A percentile compares a stretch with the other conserved stretches of the same genome.
Evolutionary conservation across 35 echinoderm and acorn worm genomes (phyloP).

Genomic region (Apostichopus parvimensis): DNA sequence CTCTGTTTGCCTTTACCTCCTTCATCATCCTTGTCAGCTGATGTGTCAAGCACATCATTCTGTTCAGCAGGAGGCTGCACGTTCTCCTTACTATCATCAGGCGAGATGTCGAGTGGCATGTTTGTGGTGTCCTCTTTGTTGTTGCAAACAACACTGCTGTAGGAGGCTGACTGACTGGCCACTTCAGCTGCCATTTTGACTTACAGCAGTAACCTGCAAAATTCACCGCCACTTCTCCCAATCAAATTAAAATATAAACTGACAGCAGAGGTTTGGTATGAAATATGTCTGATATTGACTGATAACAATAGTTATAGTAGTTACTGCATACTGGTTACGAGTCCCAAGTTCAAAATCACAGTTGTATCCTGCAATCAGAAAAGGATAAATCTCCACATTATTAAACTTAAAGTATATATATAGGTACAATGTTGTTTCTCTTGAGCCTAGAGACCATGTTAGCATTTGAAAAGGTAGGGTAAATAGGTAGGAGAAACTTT

Average conservation of each 20-base stretch:
- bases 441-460: too few species aligned
- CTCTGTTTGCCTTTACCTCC: conserved; percentile 4
- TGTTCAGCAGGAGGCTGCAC: conserved; percentile 50
- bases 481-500: too few species aligned
- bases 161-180: conserved; percentile 49
- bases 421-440: too few species aligned
- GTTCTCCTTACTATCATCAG: conserved; percentile 36
- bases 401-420: too few species aligned
- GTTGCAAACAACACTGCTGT: conserved; percentile 56
- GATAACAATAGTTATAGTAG: too few species aligned
- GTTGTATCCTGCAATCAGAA: too few species aligned
- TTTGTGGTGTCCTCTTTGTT: conserved; percentile 23
- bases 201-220: conserved; percentile 38
- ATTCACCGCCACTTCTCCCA: conserved; percentile 36
- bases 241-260: neutral
- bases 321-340: too few species aligned
- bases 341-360: too few species aligned
- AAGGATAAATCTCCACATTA: too few species aligned
- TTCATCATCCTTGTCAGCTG: conserved; percentile 14
- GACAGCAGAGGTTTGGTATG: too few species aligned
- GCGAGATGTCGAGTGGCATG: neutral
- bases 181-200: conserved; percentile 55
- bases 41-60: conserved; percentile 10
- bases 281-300: too few species aligned
- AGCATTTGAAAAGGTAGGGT: too few species aligned